Percentiles rank a stretch among this genome's conserved stretches.
phyloP scores from a whole-genome alignment of 2,797 vertebrate genomes.

The Gymnodraco acuticeps region DNA sequence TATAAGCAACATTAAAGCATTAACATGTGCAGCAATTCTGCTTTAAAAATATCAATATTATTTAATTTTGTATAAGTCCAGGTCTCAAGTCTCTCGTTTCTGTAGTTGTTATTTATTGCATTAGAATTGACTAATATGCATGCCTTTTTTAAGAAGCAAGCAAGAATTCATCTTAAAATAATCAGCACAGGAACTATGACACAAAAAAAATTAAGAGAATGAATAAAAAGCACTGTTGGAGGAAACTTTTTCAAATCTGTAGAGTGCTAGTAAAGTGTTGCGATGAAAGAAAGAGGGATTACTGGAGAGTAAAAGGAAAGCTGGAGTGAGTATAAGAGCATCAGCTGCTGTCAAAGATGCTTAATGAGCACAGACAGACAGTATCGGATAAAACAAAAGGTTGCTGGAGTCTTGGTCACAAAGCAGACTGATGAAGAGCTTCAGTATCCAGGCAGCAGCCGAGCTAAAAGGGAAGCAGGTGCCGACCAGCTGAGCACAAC shows the following conservation, averaged over 20 bases:
- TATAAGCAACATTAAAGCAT: background rate
- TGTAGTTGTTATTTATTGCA: background rate
- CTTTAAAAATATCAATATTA: background rate
- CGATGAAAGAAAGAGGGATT: background rate
- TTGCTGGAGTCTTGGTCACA: slow-evolving; percentile 41
- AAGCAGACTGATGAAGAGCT: slow-evolving; percentile 58
- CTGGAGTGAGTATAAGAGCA: slow-evolving; percentile 16
- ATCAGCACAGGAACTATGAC: background rate
- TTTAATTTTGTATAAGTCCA: no score
- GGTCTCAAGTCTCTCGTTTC: background rate
- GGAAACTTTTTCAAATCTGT: background rate
- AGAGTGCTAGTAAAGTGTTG: background rate
- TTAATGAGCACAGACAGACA: slow-evolving; percentile 48
- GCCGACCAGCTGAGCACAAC: slow-evolving; percentile 34
- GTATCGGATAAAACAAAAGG: slow-evolving; percentile 45
- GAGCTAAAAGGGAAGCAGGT: slow-evolving; percentile 50
- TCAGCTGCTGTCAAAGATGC: slow-evolving; percentile 36
- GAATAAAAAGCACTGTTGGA: background rate
- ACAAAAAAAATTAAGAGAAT: background rate
- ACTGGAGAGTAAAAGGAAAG: background rate
- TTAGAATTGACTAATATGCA: background rate
- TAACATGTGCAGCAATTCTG: background rate
- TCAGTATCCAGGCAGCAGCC: slow-evolving; percentile 62
- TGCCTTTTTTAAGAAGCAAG: background rate
- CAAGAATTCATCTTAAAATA: background rate